phyloP scores from a whole-genome alignment of 92 coral and sea anemone species.

The Palythoa grandis region DNA sequence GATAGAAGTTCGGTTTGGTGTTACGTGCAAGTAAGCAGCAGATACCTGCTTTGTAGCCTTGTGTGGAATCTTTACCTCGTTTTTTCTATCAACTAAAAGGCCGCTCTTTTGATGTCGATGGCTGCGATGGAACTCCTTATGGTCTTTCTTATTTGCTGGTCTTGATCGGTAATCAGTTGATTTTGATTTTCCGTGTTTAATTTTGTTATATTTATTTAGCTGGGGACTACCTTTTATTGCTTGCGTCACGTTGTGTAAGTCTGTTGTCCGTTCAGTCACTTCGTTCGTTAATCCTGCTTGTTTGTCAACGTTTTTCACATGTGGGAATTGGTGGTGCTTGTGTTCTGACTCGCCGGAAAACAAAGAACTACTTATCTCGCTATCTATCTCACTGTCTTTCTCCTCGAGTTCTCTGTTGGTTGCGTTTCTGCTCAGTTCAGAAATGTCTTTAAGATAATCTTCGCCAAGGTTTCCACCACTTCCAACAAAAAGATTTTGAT shows the following conservation, averaged over 20 bases:
- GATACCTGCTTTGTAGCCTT: background rate
- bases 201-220: background rate
- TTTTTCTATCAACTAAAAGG: background rate
- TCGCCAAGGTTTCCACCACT: background rate
- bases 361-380: background rate
- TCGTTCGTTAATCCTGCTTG: background rate
- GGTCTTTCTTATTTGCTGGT: background rate
- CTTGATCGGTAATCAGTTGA: background rate
- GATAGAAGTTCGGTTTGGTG: background rate
- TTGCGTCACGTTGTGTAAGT: background rate
- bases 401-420: background rate
- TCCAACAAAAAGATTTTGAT: background rate
- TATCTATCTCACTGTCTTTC: background rate
- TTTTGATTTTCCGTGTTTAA: background rate
- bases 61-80: background rate
- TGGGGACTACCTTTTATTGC: background rate
- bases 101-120: background rate
- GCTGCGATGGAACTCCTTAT: background rate
- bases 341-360: slow-evolving; percentile 13
- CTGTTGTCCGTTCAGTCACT: background rate
- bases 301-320: background rate
- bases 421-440: background rate
- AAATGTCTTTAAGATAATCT: background rate
- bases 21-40: background rate
- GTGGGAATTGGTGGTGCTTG: background rate